Percentiles rank a stretch among this genome's conserved stretches.
Conservation (phyloP, 2,113 vertebrate species). For the Pogona vitticeps region DNA sequence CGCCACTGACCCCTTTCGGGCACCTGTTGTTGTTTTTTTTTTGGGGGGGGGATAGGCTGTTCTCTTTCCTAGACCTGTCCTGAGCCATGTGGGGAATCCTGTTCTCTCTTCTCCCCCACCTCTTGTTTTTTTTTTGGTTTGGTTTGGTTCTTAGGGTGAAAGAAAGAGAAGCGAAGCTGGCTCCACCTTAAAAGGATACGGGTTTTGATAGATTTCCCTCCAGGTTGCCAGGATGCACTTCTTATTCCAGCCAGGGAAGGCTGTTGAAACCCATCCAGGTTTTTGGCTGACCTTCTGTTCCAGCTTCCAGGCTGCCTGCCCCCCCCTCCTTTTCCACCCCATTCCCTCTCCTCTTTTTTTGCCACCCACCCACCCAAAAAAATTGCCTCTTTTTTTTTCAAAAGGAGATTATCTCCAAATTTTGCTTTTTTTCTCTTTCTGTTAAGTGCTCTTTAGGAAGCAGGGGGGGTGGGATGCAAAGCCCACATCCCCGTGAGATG, state of each 20-base stretch:
- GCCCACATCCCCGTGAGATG: not conserved
- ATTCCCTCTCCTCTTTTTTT: not conserved
- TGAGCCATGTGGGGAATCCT: not conserved
- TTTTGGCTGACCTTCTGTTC: constrained; percentile 36
- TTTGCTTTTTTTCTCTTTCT: not conserved
- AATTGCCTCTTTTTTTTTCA: not conserved
- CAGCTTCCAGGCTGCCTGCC: not conserved
- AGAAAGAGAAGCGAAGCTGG: not conserved
- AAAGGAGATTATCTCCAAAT: not conserved
- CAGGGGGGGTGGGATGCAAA: not conserved
- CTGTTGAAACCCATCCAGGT: constrained; percentile 36
- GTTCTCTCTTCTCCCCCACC: not conserved
- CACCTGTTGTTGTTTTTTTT: no score
- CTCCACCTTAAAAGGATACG: constrained; percentile 67
- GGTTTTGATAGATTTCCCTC: constrained; percentile 44
- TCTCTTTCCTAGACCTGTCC: not conserved
- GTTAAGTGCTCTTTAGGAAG: not conserved
- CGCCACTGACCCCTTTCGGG: not conserved
- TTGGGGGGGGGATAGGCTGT: no score
- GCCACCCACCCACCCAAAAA: not conserved
- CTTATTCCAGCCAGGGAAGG: constrained; percentile 35
- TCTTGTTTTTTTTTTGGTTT: no score
- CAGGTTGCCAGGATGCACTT: constrained; percentile 56
- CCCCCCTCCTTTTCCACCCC: not conserved
- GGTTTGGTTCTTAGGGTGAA: not conserved